Percentiles rank a stretch among this genome's conserved stretches.
These are phyloP conservation scores for Colletes latitarsis DNA, from an alignment of 1,140 invertebrate genomes.

Conservation along the genomic window DNA sequence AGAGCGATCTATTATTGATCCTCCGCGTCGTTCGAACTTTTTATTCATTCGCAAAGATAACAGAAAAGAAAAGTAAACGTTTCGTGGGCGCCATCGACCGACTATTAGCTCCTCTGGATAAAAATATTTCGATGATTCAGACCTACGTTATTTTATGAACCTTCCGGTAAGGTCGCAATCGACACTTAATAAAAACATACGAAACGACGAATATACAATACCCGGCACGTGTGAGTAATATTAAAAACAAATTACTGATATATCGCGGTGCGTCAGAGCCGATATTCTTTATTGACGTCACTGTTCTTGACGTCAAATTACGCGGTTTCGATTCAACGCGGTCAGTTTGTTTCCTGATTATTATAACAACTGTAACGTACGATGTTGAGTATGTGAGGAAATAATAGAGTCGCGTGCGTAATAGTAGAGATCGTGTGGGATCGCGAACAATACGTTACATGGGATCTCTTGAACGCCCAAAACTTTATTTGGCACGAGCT, in stretches of 20 bases:
- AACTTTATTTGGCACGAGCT: no score
- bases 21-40: neutral
- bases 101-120: slow-evolving; percentile 5
- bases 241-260: slow-evolving; percentile 42
- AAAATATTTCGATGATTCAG: slow-evolving; percentile 55
- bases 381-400: neutral
- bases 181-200: slow-evolving; percentile 48
- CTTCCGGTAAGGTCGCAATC: slow-evolving; percentile 9
- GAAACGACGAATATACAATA: neutral
- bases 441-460: neutral
- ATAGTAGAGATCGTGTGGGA: neutral
- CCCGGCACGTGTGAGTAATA: slow-evolving; percentile 38
- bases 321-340: neutral
- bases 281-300: slow-evolving; percentile 43
- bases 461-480: no score
- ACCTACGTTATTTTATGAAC: neutral
- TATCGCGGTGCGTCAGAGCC: slow-evolving; percentile 45
- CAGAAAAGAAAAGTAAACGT: neutral
- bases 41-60: neutral
- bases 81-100: slow-evolving; percentile 1
- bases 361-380: neutral
- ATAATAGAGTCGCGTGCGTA: neutral
- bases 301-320: slow-evolving; percentile 20
- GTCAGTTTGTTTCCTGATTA: neutral
- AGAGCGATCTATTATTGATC: slow-evolving; percentile 19